Base-by-base conservation (phyloP, 2,888 invertebrate species). In the Candidula unifasciata region DNA sequence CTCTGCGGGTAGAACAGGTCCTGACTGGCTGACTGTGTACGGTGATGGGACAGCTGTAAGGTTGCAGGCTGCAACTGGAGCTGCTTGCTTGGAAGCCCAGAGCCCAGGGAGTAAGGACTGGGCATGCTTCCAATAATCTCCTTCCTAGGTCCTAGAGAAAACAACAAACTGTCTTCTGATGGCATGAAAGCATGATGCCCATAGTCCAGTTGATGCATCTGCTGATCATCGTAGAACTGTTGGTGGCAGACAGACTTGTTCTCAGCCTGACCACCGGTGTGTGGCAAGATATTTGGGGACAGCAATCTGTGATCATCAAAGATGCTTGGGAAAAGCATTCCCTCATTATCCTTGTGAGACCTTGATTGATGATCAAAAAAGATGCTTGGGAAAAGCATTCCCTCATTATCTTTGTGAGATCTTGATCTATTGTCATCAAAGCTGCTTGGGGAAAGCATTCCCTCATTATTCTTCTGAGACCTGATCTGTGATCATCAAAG, bases 131-230 rank as follows among this genome's bases (percentile, higher is more conserved):
- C n/a, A 27, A 57, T 73, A 27, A 52, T 64, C n/a, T 81, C 78
- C 10, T 68, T 54, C 18, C 84, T 66, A 44, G 35, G 73, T 27
- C 82, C 86, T 85, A n/a, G 86, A 73, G 73, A 87, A 86, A 71
- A 88, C 87, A 35, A 80, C 69, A 44, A 27, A 68, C 10, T 68
- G 30, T 27, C 44, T 0, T 57, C 52, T n/a, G 10, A 44, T 10
- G n/a, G 68, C 79, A 79, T 79, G 21, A 79, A 79, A n/a, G 37
- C 66, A 37, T 44, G 66, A 44, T 66, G 27, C 27, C 44, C 79
- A 44, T 6, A n/a, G 66, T 79, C 66, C 44, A n/a, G 44, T 66
- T 52, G 44, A 33, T 10, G 57, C 21, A 35, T 21, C 66, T n/a
- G 35, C 0, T 44, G 10, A 16, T 30, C 21, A 30, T 35, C 66